Conservation (phyloP, 2,888 invertebrate species). For the Caenorhabditis parvicauda region DNA sequence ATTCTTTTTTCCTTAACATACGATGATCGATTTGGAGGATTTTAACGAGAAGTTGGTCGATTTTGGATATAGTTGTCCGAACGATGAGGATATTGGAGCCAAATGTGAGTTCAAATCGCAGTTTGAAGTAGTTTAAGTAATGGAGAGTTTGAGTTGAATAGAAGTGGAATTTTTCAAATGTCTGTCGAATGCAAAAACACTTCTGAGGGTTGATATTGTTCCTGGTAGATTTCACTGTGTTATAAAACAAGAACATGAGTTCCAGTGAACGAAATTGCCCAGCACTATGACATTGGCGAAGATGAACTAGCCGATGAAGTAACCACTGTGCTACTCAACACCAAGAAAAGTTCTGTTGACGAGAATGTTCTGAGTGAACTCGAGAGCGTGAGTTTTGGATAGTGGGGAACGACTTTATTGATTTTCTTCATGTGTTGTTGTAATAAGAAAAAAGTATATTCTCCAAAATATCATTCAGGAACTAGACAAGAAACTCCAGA, state of each 20-base stretch:
- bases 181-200: too few relatives aligned
- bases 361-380: conserved; percentile 3
- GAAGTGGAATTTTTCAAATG: conserved; percentile 15
- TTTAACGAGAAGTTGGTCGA: conserved; percentile 18
- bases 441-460: too few relatives aligned
- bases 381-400: conserved; percentile 2
- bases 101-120: conserved; percentile 14
- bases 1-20: too few relatives aligned
- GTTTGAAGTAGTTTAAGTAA: background rate
- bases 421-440: background rate
- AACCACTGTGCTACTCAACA: conserved; percentile 14
- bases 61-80: conserved; percentile 12
- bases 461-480: too few relatives aligned
- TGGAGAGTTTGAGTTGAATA: conserved; percentile 1
- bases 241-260: background rate
- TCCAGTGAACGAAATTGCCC: background rate
- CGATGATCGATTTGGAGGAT: conserved; percentile 15
- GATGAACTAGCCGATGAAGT: conserved; percentile 12
- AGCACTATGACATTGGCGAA: background rate
- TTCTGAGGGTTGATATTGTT: too few relatives aligned
- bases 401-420: background rate
- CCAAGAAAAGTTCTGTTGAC: conserved; percentile 6
- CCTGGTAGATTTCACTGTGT: too few relatives aligned
- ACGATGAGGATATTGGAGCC: background rate
- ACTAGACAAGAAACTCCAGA: too few relatives aligned